Evolutionary conservation across 2,888 invertebrate species (phyloP).

Genomic region (Chrysolina oricalcia): DNA sequence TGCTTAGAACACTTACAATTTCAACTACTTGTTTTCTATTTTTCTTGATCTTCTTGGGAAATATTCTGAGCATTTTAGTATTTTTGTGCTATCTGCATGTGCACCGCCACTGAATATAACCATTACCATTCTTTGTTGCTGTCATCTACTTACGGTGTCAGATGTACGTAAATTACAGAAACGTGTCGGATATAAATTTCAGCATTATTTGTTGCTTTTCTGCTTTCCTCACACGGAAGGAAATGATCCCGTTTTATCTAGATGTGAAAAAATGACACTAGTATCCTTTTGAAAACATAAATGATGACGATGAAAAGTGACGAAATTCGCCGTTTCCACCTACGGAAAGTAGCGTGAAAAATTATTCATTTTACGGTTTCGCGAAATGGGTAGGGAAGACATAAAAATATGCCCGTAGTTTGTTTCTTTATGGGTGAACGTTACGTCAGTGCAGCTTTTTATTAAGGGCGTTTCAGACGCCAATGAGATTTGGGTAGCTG

Average conservation of each 20-base stretch:
- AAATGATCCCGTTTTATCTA: slow-evolving; percentile 38
- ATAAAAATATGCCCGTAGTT: neutral
- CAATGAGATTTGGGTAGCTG: no score
- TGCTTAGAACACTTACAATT: no score
- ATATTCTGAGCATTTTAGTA: no score
- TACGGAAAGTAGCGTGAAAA: neutral
- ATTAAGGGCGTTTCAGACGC: no score
- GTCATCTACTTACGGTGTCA: slow-evolving; percentile 44
- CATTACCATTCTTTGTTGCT: slow-evolving; percentile 38
- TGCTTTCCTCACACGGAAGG: slow-evolving; percentile 20
- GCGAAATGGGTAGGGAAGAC: neutral
- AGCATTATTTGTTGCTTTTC: slow-evolving; percentile 39
- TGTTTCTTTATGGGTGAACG: neutral
- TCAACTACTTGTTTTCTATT: no score
- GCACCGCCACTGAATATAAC: slow-evolving; percentile 27
- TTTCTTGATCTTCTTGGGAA: no score
- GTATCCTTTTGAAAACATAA: neutral
- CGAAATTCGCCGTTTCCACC: neutral
- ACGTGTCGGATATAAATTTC: slow-evolving; percentile 42
- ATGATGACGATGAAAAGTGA: neutral
- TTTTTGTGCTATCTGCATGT: neutral
- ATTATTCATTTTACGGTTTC: neutral
- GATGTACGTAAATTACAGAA: slow-evolving; percentile 43
- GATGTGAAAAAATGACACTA: slow-evolving; percentile 9
- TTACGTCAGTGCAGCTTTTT: no score